Base-by-base conservation (phyloP, 2,113 vertebrate genomes). In the Passer montanus region DNA sequence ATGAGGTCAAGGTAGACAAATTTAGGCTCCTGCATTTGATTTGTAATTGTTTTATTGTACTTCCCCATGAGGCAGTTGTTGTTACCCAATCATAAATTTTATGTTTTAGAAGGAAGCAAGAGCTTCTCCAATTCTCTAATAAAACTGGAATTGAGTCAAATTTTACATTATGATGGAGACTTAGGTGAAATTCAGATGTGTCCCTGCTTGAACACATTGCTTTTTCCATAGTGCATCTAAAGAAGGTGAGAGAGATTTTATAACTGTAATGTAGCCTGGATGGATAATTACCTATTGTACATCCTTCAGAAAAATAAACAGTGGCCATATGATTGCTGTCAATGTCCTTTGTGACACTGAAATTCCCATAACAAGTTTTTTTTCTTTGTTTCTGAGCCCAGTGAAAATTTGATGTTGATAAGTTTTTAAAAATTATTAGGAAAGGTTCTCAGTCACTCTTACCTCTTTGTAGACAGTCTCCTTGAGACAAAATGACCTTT, bases 401-500 rank as follows among this genome's bases (percentile, higher is more conserved):
- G 53, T 3, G 3, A 93, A 68, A 12, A 8, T 83, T 91, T 91
- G 8, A 55, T 55, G 26, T 73, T 89, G 68, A 56, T 86, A 62
- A 49, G 16, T 80, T 96, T 79, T 68, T n/a, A 74, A 91, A 89
- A 92, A 86, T 55, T 9, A 77, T 75, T 83, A 67, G 50, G 56
- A 72, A 89, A 59, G 53, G 70, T 87, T 91, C 79, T 76, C 80
- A 46, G 60, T 89, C 75, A 89, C 41, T 80, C 35, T 55, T 85
- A 79, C 24, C 12, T 68, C 28, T 84, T 92, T 56, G 8, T 46
- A 75, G 68, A 59, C 49, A 59, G 28, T 92, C 44, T 90, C 50
- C 82, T 95, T 95, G 81, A 97, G 94, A 89, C 31, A 95, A 97
- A 94, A 67, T 93, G 88, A 97, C 90, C 93, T 96, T 81, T 94